Percentiles rank a stretch among this genome's conserved stretches.
These are phyloP conservation scores for Lasiurus borealis DNA, from an alignment of 2,113 vertebrate species.

Conservation along the genomic window DNA sequence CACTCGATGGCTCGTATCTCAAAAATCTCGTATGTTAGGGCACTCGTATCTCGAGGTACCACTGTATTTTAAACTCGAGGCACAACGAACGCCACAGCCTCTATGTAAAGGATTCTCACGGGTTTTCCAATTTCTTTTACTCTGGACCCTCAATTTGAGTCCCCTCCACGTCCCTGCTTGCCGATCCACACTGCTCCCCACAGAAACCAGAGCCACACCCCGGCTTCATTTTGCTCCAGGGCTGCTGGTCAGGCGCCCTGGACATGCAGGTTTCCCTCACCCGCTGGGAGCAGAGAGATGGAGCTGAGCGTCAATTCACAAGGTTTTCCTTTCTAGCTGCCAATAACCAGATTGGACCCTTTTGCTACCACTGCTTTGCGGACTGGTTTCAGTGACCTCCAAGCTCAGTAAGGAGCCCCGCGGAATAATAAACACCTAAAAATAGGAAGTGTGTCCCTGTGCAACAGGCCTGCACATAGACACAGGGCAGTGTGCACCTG, in stretches of 20 bases:
- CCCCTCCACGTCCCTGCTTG: background rate
- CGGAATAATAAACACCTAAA: background rate
- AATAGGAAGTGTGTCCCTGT: background rate
- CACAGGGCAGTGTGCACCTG: background rate
- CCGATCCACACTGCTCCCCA: too few relatives aligned
- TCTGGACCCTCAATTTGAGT: too few relatives aligned
- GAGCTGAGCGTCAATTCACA: background rate
- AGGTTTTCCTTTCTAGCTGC: background rate
- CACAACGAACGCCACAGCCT: background rate
- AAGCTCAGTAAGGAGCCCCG: background rate
- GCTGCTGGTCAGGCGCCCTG: background rate
- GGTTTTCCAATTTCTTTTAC: background rate
- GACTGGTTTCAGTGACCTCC: constrained; percentile 44
- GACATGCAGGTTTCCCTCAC: background rate
- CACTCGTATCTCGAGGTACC: too few relatives aligned
- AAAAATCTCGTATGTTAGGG: too few relatives aligned
- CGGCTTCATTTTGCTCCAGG: background rate
- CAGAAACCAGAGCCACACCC: accelerated
- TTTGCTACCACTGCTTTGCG: background rate
- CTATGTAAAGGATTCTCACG: background rate
- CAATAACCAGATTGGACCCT: background rate
- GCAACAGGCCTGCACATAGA: background rate
- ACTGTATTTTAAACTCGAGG: background rate
- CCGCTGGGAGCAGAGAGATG: background rate
- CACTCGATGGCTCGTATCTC: too few relatives aligned